Evolutionary conservation across 2,113 vertebrate species (phyloP).

Genomic region (Stigmatopora argus): DNA sequence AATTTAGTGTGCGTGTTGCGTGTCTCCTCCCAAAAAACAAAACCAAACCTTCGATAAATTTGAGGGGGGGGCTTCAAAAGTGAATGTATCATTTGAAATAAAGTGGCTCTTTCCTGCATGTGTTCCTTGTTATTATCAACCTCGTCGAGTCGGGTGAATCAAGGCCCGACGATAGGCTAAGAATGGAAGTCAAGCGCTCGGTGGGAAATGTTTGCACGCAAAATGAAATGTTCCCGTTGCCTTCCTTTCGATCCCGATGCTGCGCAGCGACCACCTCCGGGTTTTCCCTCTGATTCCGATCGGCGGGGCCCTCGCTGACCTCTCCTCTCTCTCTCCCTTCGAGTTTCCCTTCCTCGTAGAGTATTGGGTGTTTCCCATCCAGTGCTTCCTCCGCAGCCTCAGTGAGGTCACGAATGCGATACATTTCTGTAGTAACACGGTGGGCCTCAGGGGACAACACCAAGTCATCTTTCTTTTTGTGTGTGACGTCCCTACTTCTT

Average conservation of each 20-base stretch:
- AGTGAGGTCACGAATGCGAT: slow-evolving; percentile 69
- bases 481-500: slow-evolving; percentile 47
- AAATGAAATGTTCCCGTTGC: slow-evolving; percentile 41
- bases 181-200: slow-evolving; percentile 9
- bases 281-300: slow-evolving; percentile 39
- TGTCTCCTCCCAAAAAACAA: slow-evolving; percentile 10
- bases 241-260: slow-evolving; percentile 37
- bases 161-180: slow-evolving; percentile 39
- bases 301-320: slow-evolving; percentile 14
- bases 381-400: slow-evolving; percentile 71
- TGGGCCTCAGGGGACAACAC: slow-evolving; percentile 45
- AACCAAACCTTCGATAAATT: slow-evolving; percentile 24
- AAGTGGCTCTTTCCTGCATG: slow-evolving; percentile 53
- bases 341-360: slow-evolving; percentile 53
- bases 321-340: slow-evolving; percentile 44
- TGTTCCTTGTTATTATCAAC: slow-evolving; percentile 30
- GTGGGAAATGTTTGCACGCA: not conserved
- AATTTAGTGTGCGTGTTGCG: not conserved
- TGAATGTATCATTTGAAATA: slow-evolving; percentile 64
- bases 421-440: slow-evolving; percentile 53
- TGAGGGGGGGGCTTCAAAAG: slow-evolving; percentile 29
- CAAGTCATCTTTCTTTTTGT: slow-evolving; percentile 44
- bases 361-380: slow-evolving; percentile 66
- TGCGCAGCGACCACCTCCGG: slow-evolving; percentile 42
- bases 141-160: slow-evolving; percentile 30